A percentile compares a stretch with the other conserved stretches of the same genome.
Conservation (phyloP, 2,888 invertebrate genomes). For the Callosobruchus maculatus region DNA sequence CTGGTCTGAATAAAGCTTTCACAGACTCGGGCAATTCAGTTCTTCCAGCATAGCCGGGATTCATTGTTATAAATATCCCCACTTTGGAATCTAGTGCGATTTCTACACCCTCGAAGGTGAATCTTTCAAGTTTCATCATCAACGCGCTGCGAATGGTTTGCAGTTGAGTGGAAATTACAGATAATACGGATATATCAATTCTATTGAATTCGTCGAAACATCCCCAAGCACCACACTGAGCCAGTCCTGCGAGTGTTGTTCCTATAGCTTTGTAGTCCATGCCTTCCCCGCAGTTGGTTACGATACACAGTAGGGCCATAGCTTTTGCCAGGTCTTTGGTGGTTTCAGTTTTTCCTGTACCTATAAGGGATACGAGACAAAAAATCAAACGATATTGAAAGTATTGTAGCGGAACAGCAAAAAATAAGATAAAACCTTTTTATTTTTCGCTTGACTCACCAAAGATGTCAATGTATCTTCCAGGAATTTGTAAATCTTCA, state of each 20-base stretch:
- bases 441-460: no score
- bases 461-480: no score
- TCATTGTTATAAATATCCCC: conserved; percentile 94
- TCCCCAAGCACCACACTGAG: conserved; percentile 92
- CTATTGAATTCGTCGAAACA: conserved; percentile 95
- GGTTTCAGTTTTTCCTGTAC: conserved; percentile 90
- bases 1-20: conserved; percentile 87
- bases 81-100: conserved; percentile 80
- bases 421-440: no score
- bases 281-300: conserved; percentile 91
- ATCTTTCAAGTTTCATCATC: conserved; percentile 68
- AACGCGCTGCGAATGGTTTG: conserved; percentile 85
- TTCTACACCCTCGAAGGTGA: conserved; percentile 64
- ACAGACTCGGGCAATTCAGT: conserved; percentile 91
- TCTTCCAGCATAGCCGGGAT: conserved; percentile 89
- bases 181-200: conserved; percentile 87
- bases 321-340: conserved; percentile 90
- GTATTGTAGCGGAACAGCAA: no score
- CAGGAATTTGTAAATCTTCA: no score
- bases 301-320: conserved; percentile 75
- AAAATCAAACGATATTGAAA: no score
- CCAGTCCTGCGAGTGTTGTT: conserved; percentile 71
- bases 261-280: conserved; percentile 87
- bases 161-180: conserved; percentile 88
- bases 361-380: no score